phyloP scores from a whole-genome alignment of 2,113 vertebrate genomes.

The Gallinago undulata region DNA sequence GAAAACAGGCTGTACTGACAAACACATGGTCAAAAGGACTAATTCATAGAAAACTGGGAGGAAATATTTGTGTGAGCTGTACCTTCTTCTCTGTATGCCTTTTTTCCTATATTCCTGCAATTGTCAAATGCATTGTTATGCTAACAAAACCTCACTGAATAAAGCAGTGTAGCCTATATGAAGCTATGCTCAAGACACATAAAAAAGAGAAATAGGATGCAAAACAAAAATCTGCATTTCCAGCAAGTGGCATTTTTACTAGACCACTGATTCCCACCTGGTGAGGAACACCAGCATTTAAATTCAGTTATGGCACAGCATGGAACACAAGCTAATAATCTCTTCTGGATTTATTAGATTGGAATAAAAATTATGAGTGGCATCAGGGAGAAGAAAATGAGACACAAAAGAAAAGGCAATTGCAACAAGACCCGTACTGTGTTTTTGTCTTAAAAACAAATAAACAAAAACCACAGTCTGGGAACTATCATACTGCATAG shows the following conservation, averaged over 20 bases:
- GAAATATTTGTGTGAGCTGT: neutral
- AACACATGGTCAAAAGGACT: neutral
- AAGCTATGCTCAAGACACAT: neutral
- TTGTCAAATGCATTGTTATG: neutral
- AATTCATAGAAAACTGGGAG: neutral
- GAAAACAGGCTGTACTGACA: neutral
- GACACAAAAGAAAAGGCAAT: neutral
- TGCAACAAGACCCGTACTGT: neutral
- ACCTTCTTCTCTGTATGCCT: neutral
- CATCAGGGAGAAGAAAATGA: neutral
- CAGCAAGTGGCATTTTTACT: neutral
- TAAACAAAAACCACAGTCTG: neutral
- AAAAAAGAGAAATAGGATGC: neutral
- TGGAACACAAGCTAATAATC: neutral
- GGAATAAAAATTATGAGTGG: neutral
- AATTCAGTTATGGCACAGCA: neutral
- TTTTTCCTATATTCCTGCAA: neutral
- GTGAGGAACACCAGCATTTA: neutral
- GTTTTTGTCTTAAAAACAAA: neutral
- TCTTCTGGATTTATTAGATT: slow-evolving; percentile 1
- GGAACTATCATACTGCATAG: neutral
- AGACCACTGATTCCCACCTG: neutral
- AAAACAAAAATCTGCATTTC: neutral
- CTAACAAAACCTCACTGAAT: neutral
- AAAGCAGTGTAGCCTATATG: neutral